These are phyloP conservation scores for Hippocampus guttulatus DNA, from an alignment of 2,113 vertebrate genomes.

Conservation along the genomic window DNA sequence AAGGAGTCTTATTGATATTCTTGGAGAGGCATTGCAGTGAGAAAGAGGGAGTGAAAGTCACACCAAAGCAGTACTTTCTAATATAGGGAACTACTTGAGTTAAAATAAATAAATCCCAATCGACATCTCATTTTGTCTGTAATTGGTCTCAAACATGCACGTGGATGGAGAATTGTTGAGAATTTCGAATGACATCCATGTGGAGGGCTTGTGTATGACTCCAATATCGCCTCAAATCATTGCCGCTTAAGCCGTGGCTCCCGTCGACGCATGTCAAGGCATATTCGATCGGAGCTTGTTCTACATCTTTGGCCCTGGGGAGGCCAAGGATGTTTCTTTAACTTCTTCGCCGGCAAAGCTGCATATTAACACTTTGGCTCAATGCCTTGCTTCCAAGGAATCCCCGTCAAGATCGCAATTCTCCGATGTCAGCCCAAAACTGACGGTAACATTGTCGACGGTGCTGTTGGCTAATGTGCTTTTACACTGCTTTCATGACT, in stretches of 20 bases:
- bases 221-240: neutral
- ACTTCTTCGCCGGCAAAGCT: constrained; percentile 10
- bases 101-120: constrained; percentile 42
- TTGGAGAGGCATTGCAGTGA: constrained; percentile 54
- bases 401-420: neutral
- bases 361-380: neutral
- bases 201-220: neutral
- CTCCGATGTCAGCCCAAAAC: no score
- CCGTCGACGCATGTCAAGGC: neutral
- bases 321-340: constrained; percentile 5
- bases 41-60: constrained; percentile 51
- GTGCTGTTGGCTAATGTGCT: neutral
- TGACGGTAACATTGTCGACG: neutral
- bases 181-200: constrained; percentile 9
- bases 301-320: constrained; percentile 11
- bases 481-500: neutral
- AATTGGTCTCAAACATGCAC: constrained; percentile 11
- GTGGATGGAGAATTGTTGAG: constrained; percentile 20
- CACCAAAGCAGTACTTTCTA: constrained; percentile 39
- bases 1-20: constrained; percentile 71
- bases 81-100: constrained; percentile 27
- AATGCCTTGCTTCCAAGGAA: neutral
- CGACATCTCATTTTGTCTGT: constrained; percentile 17
- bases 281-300: constrained; percentile 17
- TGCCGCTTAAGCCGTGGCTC: neutral